Evolutionary conservation across 2,888 invertebrate species (phyloP), one percentile per base, ranked within the genome.

Genomic region (Zaprionus lineosus): DNA sequence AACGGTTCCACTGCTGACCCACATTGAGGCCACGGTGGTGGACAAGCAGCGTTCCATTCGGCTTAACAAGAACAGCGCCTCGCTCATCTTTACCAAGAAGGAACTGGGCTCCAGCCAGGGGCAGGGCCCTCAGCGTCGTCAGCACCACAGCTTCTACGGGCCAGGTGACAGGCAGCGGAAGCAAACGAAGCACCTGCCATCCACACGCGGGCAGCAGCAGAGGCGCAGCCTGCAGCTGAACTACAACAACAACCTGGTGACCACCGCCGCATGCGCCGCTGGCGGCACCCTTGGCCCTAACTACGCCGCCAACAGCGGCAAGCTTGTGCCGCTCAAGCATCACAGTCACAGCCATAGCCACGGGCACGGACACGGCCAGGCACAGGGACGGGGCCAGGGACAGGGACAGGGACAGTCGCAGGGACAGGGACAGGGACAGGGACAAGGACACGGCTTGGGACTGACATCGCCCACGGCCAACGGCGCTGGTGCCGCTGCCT

Each of bases 81-180:
- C 90, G 47, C 77, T 90, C 50, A 90, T 90, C 31, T 90, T 89
- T 50, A 90, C 90, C 21, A 86, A 86, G 55, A 90, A 90, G 71
- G 89, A 90, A 41, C 50, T 78, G 6, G 44, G 28, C 29, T 11
- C 26, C 7, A 6, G 2, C 8, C 21, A 29, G 5, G 26, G 12
- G 11, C 53, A 66, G 7, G 56, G 44, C 4, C 53, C 37, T 14
- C 60, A 48, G 15, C 68, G 83, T 26, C 74, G 81, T 14, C 82
- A 84, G 43, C 85, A 84, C 34, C 76, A 86, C 33, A 83, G 76
- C 24, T 26, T 74, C 1, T 76, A 84, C 74, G 84, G 72, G n/a
- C 60, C 53, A 14, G 75, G 72, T 9, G 76, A 74, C 19, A 66
- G 72, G 8, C 65, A 71, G 7, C 52, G 65, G 1, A 69, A 47